Base-by-base conservation (phyloP, 2,113 vertebrate genomes). In the Cynoglossus semilaevis region DNA sequence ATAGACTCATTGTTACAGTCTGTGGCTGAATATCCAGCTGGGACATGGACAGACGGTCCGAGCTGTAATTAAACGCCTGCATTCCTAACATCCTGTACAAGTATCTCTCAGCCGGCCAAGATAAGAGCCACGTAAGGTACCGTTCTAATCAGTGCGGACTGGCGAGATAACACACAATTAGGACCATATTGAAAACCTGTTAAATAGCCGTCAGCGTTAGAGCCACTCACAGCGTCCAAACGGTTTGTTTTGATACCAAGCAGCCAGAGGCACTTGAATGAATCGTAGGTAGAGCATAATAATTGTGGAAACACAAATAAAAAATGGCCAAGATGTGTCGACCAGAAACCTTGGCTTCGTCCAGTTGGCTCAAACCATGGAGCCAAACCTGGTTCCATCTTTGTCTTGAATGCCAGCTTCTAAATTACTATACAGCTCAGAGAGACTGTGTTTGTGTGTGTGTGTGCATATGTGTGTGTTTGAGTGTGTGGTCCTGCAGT, bases 371-470 rank as follows among this genome's bases (percentile, higher is more conserved):
- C 9, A 3, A 83, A 63, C 70, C n/a, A 57, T 46, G 73, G 41
- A 37, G 66, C 29, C 22, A 10, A 80, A 74, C 75, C 77, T 66
- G 77, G 79, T 70, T 87, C 79, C 84, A 74, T 88, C 81, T 82
- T 79, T 84, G 85, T 85, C 77, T 82, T 79, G 64, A 85, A 84
- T 79, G 85, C 79, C 83, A 80, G 81, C 72, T 74, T 69, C 74
- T 72, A 83, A 83, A 85, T 87, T 83, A 81, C 77, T 87, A 85
- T 80, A 79, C 63, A 82, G 73, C 80, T 82, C 72, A 86, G 75
- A 77, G 74, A 76, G 58, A 58, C 36, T 52, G 40, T 58, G 52
- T 40, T 58, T 56, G 43, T 51, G 51, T 52, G 56, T 57, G 51
- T 65, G 66, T 42, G 58, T 49, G 72, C 71, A 37, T 53, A 7